Evolutionary conservation across 2,888 invertebrate species (phyloP).

Genomic region (Phalera bucephala): DNA sequence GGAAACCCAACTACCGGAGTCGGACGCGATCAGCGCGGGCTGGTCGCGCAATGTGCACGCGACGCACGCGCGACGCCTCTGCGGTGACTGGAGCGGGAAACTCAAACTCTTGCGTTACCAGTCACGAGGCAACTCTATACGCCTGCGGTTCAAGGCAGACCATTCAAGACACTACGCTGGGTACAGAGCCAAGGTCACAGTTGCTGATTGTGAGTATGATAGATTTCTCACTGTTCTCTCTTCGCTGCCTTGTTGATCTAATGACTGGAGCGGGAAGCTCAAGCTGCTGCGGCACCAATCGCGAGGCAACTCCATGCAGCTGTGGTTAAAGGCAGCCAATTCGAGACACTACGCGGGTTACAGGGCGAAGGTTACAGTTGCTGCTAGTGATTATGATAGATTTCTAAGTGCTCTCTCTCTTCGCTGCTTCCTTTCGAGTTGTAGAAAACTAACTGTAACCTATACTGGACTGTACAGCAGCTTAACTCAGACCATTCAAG

Average conservation of each 20-base stretch:
- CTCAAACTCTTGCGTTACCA: slow-evolving; percentile 88
- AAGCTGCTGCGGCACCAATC: slow-evolving; percentile 88
- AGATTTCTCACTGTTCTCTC: no score
- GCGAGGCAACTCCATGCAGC: slow-evolving; percentile 81
- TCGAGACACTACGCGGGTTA: slow-evolving; percentile 90
- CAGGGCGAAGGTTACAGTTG: slow-evolving; percentile 87
- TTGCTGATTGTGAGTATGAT: slow-evolving; percentile 87
- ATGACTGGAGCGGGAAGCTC: slow-evolving; percentile 90
- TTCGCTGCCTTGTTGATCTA: no score
- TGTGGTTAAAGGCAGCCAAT: slow-evolving; percentile 90
- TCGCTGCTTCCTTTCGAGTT: no score
- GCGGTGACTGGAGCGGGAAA: slow-evolving; percentile 92
- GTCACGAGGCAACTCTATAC: slow-evolving; percentile 83
- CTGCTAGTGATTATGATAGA: slow-evolving; percentile 85
- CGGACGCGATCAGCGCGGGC: slow-evolving; percentile 66
- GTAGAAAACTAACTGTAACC: slow-evolving; percentile 84
- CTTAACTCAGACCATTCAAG: slow-evolving; percentile 91
- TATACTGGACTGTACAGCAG: slow-evolving; percentile 83
- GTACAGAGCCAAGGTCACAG: slow-evolving; percentile 87
- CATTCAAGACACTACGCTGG: slow-evolving; percentile 90
- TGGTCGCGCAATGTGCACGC: slow-evolving; percentile 58
- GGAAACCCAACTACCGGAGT: slow-evolving; percentile 59
- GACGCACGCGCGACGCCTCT: slow-evolving; percentile 77
- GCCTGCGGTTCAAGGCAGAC: slow-evolving; percentile 89
- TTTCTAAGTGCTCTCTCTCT: no score